Percentiles rank a stretch among this genome's conserved stretches.
phyloP scores from a whole-genome alignment of 2,888 invertebrate species.

The Dryomyza anilis region DNA sequence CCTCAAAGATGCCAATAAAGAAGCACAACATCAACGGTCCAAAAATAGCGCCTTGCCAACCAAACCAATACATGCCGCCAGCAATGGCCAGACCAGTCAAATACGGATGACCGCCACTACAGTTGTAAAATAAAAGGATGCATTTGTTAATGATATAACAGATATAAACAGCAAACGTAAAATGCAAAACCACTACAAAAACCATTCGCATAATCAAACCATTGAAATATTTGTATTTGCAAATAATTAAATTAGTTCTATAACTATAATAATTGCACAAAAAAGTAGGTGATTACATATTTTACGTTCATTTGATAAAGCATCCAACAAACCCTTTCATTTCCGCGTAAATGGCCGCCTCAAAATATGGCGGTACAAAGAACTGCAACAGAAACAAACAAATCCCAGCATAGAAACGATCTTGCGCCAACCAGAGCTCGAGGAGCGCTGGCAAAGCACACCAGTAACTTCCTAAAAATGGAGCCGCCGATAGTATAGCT shows the following conservation, averaged over 20 bases:
- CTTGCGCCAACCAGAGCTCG: constrained; percentile 93
- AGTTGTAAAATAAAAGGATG: constrained; percentile 36
- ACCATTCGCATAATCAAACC: too few species aligned
- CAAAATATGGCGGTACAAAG: constrained; percentile 88
- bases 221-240: too few species aligned
- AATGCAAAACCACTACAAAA: too few species aligned
- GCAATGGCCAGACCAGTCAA: constrained; percentile 96
- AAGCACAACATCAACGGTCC: constrained; percentile 95
- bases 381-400: constrained; percentile 80
- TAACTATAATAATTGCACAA: too few species aligned
- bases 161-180: too few species aligned
- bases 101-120: constrained; percentile 92
- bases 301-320: background rate
- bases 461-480: constrained; percentile 94
- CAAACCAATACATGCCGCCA: constrained; percentile 96
- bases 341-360: constrained; percentile 95
- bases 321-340: constrained; percentile 89
- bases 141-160: too few species aligned
- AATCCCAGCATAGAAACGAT: constrained; percentile 80
- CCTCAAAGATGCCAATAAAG: constrained; percentile 88
- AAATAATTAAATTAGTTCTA: too few species aligned
- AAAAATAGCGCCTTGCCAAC: constrained; percentile 95
- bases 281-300: too few species aligned
- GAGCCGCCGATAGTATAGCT: constrained; percentile 91
- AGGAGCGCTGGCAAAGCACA: constrained; percentile 92